phyloP scores from a whole-genome alignment of 2,797 vertebrate genomes.

The Loriculus beryllinus region DNA sequence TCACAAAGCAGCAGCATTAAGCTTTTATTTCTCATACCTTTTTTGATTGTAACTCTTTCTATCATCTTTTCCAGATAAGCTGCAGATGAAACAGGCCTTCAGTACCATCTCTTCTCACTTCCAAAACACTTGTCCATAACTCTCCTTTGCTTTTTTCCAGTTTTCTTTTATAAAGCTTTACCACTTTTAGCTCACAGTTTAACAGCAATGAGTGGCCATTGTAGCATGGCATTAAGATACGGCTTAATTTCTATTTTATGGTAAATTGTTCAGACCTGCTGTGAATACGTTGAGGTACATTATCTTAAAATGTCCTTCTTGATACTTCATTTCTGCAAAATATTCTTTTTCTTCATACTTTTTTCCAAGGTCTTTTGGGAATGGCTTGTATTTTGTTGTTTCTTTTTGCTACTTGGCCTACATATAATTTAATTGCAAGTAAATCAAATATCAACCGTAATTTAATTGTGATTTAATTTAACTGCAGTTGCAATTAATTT shows the following conservation, averaged over 20 bases:
- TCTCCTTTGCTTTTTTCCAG: background rate
- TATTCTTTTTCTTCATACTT: background rate
- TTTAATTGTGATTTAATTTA: constrained; percentile 31
- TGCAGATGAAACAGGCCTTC: background rate
- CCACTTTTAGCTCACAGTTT: background rate
- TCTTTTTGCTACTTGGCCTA: background rate
- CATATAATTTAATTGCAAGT: background rate
- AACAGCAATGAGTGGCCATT: background rate
- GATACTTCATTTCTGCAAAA: background rate
- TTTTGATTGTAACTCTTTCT: background rate
- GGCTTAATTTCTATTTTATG: background rate
- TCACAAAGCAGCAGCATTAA: background rate
- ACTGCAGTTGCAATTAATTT: background rate
- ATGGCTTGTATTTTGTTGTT: background rate
- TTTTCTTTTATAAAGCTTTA: background rate
- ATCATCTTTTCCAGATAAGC: background rate
- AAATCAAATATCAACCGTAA: background rate
- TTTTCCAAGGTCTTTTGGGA: background rate
- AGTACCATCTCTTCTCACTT: background rate
- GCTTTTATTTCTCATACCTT: background rate
- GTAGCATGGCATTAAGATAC: background rate
- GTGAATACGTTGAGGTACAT: background rate
- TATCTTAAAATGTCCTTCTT: background rate
- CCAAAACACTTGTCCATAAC: background rate
- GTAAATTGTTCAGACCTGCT: background rate